These are phyloP conservation scores for Echinometra lucunter DNA, from an alignment of 53 echinoderm and acorn worm species.

Conservation along the genomic window DNA sequence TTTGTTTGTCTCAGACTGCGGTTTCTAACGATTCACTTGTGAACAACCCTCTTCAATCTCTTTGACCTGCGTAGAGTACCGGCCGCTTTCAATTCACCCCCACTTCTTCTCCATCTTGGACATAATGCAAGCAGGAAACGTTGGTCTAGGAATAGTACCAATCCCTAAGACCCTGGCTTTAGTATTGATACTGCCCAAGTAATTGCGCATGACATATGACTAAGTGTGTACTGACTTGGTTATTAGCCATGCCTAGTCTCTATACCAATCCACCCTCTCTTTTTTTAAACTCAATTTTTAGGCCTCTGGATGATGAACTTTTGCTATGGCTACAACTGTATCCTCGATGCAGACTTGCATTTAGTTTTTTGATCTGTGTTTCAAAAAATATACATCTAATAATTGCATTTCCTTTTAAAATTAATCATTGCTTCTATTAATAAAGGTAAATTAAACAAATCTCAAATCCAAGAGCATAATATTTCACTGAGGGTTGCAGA, in stretches of 20 bases:
- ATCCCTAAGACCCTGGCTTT: neutral
- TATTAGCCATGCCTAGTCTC: constrained; percentile 21
- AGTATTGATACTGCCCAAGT: neutral
- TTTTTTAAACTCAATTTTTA: neutral
- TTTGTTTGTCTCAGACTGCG: constrained; percentile 11
- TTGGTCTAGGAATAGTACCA: constrained; percentile 19
- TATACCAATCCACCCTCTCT: neutral
- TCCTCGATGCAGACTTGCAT: no score
- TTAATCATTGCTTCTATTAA: no score
- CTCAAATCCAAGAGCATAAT: neutral
- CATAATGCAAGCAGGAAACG: constrained; percentile 25
- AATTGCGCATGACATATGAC: constrained; percentile 48
- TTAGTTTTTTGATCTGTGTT: no score
- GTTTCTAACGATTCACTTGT: neutral
- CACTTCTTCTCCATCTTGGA: neutral
- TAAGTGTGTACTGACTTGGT: constrained; percentile 4
- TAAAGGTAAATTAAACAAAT: no score
- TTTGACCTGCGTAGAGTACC: neutral
- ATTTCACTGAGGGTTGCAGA: neutral
- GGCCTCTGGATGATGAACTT: neutral
- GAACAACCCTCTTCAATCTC: constrained; percentile 3
- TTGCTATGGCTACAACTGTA: neutral
- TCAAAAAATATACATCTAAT: no score
- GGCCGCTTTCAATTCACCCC: neutral
- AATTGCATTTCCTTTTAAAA: no score